Evolutionary conservation across 2,113 vertebrate genomes (phyloP).

Genomic region (Dissostichus mawsoni): DNA sequence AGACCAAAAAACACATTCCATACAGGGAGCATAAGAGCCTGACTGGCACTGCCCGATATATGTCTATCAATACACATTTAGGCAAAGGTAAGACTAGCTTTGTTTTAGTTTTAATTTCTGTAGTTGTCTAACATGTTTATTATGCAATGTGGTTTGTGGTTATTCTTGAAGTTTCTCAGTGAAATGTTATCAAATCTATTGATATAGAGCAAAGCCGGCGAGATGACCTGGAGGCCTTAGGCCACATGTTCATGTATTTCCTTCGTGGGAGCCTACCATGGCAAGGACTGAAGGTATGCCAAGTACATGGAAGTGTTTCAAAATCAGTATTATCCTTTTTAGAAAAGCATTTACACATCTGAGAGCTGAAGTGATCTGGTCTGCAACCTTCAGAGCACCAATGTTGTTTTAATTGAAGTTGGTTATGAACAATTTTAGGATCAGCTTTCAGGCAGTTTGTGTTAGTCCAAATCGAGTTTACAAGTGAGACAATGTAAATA

Average conservation of each 20-base stretch:
- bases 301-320: background rate
- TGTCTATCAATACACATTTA: constrained; percentile 99
- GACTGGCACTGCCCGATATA: constrained; percentile 97
- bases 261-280: constrained; percentile 98
- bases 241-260: constrained; percentile 99
- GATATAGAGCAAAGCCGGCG: constrained; percentile 95
- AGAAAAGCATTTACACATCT: background rate
- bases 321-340: background rate
- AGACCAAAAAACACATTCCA: constrained; percentile 99
- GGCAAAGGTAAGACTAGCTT: constrained; percentile 92
- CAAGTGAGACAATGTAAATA: background rate
- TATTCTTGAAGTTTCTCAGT: constrained; percentile 17
- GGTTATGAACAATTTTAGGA: background rate
- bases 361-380: background rate
- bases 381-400: background rate
- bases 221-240: constrained; percentile 98
- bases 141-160: background rate
- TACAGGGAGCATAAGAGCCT: constrained; percentile 99
- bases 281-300: constrained; percentile 96
- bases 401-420: background rate
- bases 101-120: background rate
- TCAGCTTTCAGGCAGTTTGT: background rate
- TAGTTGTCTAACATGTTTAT: background rate
- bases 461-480: background rate
- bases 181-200: constrained; percentile 51